These are phyloP conservation scores for Pelecanoides urinatrix DNA, from an alignment of 2,113 vertebrate species.

Conservation along the genomic window DNA sequence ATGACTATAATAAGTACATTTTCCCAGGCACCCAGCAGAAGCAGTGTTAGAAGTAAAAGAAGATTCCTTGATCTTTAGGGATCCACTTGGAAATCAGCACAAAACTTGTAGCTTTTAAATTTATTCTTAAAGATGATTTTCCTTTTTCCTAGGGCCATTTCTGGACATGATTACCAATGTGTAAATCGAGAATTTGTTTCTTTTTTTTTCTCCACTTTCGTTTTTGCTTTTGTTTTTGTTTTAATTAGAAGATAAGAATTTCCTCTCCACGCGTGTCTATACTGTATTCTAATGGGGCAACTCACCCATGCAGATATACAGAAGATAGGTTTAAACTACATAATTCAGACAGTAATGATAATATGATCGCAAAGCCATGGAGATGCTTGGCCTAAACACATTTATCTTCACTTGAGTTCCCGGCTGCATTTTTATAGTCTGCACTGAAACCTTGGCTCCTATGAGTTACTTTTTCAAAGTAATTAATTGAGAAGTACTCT, in stretches of 20 bases:
- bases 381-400: not conserved
- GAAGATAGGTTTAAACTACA: not conserved
- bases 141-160: not conserved
- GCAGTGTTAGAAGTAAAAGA: not conserved
- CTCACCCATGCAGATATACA: not conserved
- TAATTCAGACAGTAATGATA: not conserved
- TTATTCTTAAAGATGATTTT: not conserved
- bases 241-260: not conserved
- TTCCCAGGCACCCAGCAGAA: not conserved
- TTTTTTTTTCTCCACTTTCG: fast-evolving
- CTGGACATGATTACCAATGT: not conserved
- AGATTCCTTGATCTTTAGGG: not conserved
- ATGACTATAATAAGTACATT: not conserved
- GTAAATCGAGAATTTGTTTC: not conserved
- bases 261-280: not conserved
- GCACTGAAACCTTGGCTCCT: not conserved
- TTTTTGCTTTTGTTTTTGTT: not conserved
- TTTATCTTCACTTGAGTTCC: not conserved
- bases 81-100: not conserved
- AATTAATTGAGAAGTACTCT: not conserved
- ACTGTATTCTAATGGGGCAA: not conserved
- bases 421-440: not conserved
- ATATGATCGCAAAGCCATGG: not conserved
- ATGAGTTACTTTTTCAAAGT: not conserved
- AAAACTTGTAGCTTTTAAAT: not conserved